Conservation (phyloP, 1,140 invertebrate genomes). For the Ips nitidus region DNA sequence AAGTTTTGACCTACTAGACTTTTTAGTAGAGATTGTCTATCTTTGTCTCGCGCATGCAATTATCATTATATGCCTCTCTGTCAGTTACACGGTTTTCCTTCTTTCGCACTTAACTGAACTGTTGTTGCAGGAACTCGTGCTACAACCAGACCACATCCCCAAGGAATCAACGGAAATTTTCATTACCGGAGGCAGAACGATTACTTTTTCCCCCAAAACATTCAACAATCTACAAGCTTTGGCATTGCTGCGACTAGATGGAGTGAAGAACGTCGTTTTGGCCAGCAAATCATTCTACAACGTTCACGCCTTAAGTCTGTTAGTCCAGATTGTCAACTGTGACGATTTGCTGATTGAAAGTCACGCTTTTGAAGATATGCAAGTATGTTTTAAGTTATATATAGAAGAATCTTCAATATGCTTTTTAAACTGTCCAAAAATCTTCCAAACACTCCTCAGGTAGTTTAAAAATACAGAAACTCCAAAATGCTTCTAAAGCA, state of each 20-base stretch:
- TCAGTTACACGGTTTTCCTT: too few species aligned
- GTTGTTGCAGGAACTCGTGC: slow-evolving; percentile 56
- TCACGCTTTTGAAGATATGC: slow-evolving; percentile 58
- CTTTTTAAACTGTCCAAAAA: too few species aligned
- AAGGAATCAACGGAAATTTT: slow-evolving; percentile 59
- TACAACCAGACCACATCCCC: slow-evolving; percentile 57
- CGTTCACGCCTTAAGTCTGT: slow-evolving; percentile 55
- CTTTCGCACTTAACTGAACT: too few species aligned
- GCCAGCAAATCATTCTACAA: slow-evolving; percentile 59
- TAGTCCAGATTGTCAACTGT: slow-evolving; percentile 58
- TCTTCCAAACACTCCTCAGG: too few species aligned
- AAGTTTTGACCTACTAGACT: too few species aligned
- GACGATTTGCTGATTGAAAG: slow-evolving; percentile 57
- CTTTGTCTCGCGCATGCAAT: too few species aligned
- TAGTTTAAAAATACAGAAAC: too few species aligned
- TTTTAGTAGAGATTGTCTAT: too few species aligned
- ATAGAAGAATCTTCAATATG: neutral
- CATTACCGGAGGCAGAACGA: slow-evolving; percentile 58
- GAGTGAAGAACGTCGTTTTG: slow-evolving; percentile 55
- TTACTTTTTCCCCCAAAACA: slow-evolving; percentile 58
- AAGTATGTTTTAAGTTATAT: neutral
- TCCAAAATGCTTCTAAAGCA: too few species aligned
- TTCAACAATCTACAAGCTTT: slow-evolving; percentile 53
- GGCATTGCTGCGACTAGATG: slow-evolving; percentile 55
- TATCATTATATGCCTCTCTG: too few species aligned